Evolutionary conservation across 2,113 vertebrate genomes (phyloP).

Genomic region (Thermophis baileyi): DNA sequence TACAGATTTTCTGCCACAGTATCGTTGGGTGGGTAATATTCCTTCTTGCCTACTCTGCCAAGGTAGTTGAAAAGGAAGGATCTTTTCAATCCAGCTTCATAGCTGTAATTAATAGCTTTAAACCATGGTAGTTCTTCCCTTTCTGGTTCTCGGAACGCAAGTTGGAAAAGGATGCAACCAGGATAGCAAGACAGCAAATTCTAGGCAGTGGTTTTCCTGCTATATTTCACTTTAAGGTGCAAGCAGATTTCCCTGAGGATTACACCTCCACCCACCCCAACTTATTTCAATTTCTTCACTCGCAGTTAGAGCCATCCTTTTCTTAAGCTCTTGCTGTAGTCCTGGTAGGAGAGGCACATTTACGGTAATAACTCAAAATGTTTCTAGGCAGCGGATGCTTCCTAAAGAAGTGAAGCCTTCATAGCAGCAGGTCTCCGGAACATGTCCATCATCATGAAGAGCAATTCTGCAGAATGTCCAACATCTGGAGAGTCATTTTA

Average conservation of each 20-base stretch:
- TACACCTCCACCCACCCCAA: neutral
- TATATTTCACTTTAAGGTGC: neutral
- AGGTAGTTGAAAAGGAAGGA: neutral
- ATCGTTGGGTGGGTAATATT: neutral
- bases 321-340: neutral
- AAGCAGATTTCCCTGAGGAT: neutral
- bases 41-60: neutral
- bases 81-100: neutral
- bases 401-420: neutral
- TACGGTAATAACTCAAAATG: neutral
- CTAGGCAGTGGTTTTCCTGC: neutral
- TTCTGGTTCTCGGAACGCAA: neutral
- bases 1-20: neutral
- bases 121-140: neutral
- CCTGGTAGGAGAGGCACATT: neutral
- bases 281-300: neutral
- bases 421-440: neutral
- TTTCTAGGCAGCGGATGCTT: neutral
- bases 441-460: neutral
- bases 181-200: neutral
- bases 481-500: neutral
- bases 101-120: neutral
- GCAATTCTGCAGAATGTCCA: neutral
- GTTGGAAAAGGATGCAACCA: neutral
- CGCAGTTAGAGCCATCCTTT: neutral